Base-by-base conservation (phyloP, 1,140 invertebrate genomes). In the Nephila pilipes region DNA sequence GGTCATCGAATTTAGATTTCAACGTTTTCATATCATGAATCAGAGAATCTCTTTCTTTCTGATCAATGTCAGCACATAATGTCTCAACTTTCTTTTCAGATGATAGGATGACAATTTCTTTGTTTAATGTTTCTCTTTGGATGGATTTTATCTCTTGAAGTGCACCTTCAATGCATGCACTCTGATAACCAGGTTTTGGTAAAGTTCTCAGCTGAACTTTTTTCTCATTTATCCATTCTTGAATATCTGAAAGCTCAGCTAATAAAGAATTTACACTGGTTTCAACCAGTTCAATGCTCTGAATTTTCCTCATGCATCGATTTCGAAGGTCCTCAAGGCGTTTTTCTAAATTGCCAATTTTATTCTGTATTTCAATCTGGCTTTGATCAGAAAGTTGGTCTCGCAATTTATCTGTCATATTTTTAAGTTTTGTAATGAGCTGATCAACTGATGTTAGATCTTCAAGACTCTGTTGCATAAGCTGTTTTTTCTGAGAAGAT, bases 1-100 rank as follows among this genome's bases (percentile, higher is more conserved):
- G 94, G 46, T 94, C 94, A 22, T 95, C 94, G 94, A 96, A 95
- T 65, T 95, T 95, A 16, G 94, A 94, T 60, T 94, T 94, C 6
- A 96, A 94, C 63, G 94, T 87, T 36, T 97, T 97, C 0, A 98
- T 96, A 46, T 97, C 96, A 0, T 96, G 96, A 22, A 97, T 96
- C 1, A 99, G 95, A 94, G 97, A 96, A 54, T 97, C 97, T 94
- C 97, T 97, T 95, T 98, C 96, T 79, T 94, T 97, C 0, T 96
- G 96, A 95, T 99, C 98, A n/a, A 99, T 95, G 95, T 99, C 98
- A 93, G 97, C 97, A 94, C 97, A 97, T 96, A 99, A 97, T 87
- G 97, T 97, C 69, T 97, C 97, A 6, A 98, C 96, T 80, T 98
- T 97, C 95, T 98, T 98, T 94, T 97, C 97, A 14, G 99, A 95